These are phyloP conservation scores for Papilio glaucus DNA, from an alignment of 1,140 invertebrate genomes.

Conservation along the genomic window DNA sequence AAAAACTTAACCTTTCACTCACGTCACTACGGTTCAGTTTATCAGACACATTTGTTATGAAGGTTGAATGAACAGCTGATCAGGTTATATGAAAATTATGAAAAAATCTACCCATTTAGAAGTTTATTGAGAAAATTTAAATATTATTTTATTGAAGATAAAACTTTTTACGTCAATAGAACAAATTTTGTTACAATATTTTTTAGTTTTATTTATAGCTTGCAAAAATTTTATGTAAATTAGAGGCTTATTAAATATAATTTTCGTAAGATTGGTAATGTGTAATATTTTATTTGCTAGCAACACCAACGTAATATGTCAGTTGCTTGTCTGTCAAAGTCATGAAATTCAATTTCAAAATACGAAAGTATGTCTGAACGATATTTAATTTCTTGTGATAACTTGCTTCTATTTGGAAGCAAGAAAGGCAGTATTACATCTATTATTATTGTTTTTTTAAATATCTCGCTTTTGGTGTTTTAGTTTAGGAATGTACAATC, in stretches of 20 bases:
- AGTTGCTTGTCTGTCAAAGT: neutral
- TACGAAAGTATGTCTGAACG: constrained; percentile 8
- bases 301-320: neutral
- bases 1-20: constrained; percentile 48
- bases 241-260: neutral
- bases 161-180: neutral
- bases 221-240: neutral
- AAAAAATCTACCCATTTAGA: constrained; percentile 3
- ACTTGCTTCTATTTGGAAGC: constrained; percentile 8
- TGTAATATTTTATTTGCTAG: neutral
- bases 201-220: neutral
- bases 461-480: neutral
- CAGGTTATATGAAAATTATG: constrained; percentile 15
- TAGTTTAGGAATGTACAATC: neutral
- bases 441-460: neutral
- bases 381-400: neutral
- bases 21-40: constrained; percentile 37
- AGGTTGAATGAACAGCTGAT: constrained; percentile 61
- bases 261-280: neutral
- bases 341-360: constrained; percentile 24
- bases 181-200: neutral
- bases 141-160: neutral
- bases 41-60: constrained; percentile 40
- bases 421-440: neutral
- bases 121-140: neutral